A percentile compares a stretch with the other conserved stretches of the same genome.
Conservation (phyloP, 2,797 vertebrate species). For the Synaphobranchus kaupii region DNA sequence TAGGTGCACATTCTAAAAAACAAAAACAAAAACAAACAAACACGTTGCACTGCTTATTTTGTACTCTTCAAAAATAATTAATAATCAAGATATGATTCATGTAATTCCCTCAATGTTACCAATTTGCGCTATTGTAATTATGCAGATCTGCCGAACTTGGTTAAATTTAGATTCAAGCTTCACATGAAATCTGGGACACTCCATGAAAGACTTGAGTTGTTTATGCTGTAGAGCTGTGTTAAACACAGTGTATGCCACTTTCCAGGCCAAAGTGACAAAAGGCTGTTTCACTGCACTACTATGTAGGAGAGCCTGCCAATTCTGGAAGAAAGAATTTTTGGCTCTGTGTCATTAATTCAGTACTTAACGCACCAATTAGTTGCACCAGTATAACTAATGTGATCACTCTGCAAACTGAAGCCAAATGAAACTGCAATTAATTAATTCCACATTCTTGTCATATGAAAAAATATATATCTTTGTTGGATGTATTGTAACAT, state of each 20-base stretch:
- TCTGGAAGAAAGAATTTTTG: background rate
- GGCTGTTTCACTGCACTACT: conserved; percentile 1
- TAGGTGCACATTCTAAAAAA: conserved; percentile 29
- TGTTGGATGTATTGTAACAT: conserved; percentile 25
- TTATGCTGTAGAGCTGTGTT: conserved; percentile 1
- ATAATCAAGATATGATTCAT: background rate
- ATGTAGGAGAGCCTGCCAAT: conserved; percentile 5
- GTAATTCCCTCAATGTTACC: background rate
- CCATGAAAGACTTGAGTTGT: background rate
- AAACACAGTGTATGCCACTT: background rate
- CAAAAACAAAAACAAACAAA: background rate
- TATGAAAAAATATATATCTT: conserved; percentile 23
- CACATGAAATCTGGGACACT: background rate
- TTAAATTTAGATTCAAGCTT: conserved; percentile 13
- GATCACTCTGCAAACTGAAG: background rate
- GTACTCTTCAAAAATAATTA: background rate
- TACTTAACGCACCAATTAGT: conserved; percentile 11
- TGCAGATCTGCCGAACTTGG: conserved; percentile 21
- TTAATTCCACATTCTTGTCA: conserved; percentile 8
- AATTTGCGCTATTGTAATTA: conserved; percentile 15
- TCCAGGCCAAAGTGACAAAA: background rate
- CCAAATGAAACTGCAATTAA: conserved; percentile 15
- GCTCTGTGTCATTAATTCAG: background rate
- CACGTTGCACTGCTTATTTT: conserved; percentile 28
- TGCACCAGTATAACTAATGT: conserved; percentile 7